These are phyloP conservation scores for Amphimallon solstitiale DNA, from an alignment of 2,888 invertebrate genomes.

Conservation along the genomic window DNA sequence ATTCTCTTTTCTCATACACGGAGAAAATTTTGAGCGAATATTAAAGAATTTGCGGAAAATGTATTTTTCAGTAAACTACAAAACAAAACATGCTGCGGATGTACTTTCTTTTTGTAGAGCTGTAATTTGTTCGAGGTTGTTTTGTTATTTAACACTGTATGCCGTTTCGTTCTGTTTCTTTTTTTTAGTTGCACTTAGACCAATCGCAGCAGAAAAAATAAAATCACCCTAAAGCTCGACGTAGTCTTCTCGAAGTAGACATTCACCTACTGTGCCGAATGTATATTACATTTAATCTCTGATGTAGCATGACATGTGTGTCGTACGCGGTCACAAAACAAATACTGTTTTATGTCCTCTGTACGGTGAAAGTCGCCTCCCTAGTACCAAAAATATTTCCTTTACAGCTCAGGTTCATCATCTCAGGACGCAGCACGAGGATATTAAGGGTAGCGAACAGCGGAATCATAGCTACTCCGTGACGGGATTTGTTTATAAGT, in stretches of 20 bases:
- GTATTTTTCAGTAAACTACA: no score
- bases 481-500: slow-evolving; percentile 32
- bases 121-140: no score
- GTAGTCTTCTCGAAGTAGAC: slow-evolving; percentile 15
- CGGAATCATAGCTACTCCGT: slow-evolving; percentile 21
- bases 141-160: neutral
- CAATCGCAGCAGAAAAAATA: neutral
- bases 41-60: no score
- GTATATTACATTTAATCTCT: slow-evolving; percentile 35
- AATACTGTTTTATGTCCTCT: slow-evolving; percentile 31
- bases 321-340: slow-evolving; percentile 30
- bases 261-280: slow-evolving; percentile 22
- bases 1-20: no score
- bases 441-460: slow-evolving; percentile 26
- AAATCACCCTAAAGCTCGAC: slow-evolving; percentile 22
- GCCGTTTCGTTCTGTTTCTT: slow-evolving; percentile 13
- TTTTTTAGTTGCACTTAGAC: slow-evolving; percentile 26
- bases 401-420: slow-evolving; percentile 32
- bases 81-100: no score
- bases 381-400: slow-evolving; percentile 31
- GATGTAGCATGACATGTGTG: slow-evolving; percentile 32
- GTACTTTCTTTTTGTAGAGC: no score
- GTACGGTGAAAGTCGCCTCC: slow-evolving; percentile 24
- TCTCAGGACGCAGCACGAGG: slow-evolving; percentile 16
- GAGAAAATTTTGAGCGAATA: no score